Evolutionary conservation across 2,113 vertebrate species (phyloP).

Genomic region (Galeopterus variegatus): DNA sequence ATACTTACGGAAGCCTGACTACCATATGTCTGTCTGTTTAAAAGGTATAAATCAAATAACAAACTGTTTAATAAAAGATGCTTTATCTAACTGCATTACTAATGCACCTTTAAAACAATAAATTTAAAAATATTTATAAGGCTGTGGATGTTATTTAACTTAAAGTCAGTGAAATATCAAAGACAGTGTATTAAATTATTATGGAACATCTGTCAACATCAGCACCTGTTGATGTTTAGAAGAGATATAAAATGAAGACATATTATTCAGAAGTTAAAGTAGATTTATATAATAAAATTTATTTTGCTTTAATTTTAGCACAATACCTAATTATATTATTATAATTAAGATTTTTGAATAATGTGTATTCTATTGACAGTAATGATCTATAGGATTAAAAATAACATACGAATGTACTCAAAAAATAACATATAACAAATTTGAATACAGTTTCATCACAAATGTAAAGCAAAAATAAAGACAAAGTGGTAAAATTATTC

Average conservation of each 20-base stretch:
- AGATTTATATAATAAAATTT: background rate
- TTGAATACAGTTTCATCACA: background rate
- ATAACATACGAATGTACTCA: background rate
- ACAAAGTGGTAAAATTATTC: background rate
- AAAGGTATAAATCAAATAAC: background rate
- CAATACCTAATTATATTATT: background rate
- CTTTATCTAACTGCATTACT: background rate
- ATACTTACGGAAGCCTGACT: background rate
- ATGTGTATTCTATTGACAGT: background rate
- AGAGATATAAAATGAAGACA: background rate
- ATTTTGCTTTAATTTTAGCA: background rate
- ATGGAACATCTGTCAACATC: background rate
- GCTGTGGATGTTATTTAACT: background rate
- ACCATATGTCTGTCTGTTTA: background rate
- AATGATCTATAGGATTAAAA: slow-evolving; percentile 36
- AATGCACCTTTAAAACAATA: background rate
- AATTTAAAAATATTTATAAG: background rate
- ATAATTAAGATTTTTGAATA: background rate
- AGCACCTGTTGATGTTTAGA: background rate
- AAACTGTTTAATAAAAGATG: slow-evolving; percentile 18
- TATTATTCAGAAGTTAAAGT: background rate
- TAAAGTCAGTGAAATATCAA: background rate
- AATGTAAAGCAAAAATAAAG: slow-evolving; percentile 21
- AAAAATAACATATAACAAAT: background rate
- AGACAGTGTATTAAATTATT: background rate